phyloP scores from a whole-genome alignment of 2,113 vertebrate species.

The Urocolius indicus region DNA sequence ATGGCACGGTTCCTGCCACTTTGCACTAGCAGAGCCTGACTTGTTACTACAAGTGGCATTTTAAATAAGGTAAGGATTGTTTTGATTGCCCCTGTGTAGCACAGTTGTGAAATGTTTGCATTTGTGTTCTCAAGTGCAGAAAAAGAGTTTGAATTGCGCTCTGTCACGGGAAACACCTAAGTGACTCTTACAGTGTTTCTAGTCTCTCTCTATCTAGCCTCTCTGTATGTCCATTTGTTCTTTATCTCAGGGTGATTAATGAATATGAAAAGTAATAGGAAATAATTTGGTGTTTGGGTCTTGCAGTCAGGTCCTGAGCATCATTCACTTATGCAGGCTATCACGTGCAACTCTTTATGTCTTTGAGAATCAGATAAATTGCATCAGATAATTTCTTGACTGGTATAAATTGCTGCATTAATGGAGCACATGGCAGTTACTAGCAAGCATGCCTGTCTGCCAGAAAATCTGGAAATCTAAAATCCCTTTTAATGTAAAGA shows the following conservation, averaged over 20 bases:
- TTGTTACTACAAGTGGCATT: slow-evolving; percentile 29
- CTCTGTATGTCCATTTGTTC: not conserved
- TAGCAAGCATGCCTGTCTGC: not conserved
- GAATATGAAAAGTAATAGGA: slow-evolving; percentile 1
- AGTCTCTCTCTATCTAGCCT: not conserved
- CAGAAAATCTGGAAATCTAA: slow-evolving; percentile 1
- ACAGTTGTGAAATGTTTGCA: slow-evolving; percentile 52
- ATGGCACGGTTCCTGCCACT: slow-evolving; percentile 60
- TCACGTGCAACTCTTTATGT: not conserved
- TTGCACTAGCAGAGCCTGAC: slow-evolving; percentile 52
- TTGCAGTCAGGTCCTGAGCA: not conserved
- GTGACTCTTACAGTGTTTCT: not conserved
- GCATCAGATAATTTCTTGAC: not conserved
- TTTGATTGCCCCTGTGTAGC: not conserved
- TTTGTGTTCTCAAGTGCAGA: slow-evolving; percentile 36
- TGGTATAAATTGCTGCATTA: not conserved
- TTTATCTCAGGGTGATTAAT: slow-evolving; percentile 6
- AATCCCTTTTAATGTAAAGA: not conserved
- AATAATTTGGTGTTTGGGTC: not conserved
- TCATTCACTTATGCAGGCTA: not conserved
- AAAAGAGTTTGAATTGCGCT: slow-evolving; percentile 40
- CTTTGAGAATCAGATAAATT: not conserved
- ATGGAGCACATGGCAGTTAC: not conserved
- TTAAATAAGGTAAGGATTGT: slow-evolving; percentile 49
- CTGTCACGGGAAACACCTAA: slow-evolving; percentile 9